Evolutionary conservation across 2,113 vertebrate species (phyloP).

Genomic region (Sylvilagus bachmani): DNA sequence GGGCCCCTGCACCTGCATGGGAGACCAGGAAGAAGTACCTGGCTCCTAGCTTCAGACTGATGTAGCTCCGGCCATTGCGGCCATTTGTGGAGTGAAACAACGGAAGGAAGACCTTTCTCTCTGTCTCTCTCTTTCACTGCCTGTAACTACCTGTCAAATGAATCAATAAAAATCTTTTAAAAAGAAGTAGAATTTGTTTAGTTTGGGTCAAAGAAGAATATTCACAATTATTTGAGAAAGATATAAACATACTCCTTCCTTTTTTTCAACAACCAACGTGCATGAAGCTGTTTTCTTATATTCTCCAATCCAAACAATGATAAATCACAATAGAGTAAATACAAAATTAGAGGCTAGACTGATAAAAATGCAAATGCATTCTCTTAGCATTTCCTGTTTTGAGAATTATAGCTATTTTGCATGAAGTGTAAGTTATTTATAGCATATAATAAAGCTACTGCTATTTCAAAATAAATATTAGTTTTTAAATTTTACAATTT

Average conservation of each 20-base stretch:
- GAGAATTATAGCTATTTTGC: neutral
- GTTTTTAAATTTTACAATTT: neutral
- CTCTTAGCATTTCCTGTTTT: neutral
- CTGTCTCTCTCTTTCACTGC: too few species aligned
- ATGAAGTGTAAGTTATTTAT: neutral
- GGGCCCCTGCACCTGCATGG: too few species aligned
- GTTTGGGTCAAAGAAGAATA: neutral
- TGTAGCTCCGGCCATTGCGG: too few species aligned
- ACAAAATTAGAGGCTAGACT: neutral
- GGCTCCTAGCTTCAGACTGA: too few species aligned
- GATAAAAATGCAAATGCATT: neutral
- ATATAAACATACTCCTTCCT: neutral
- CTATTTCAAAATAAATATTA: neutral
- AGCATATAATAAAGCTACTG: neutral
- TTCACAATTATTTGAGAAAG: neutral
- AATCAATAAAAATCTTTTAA: too few species aligned
- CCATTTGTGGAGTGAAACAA: too few species aligned
- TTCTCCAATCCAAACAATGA: neutral
- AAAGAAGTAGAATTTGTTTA: neutral
- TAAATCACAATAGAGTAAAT: neutral
- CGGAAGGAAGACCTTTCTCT: too few species aligned
- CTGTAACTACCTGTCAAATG: too few species aligned
- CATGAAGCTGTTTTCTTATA: neutral
- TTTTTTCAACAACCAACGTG: neutral
- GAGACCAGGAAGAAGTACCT: too few species aligned